A percentile compares a stretch with the other conserved stretches of the same genome.
Conservation (phyloP, 2,888 invertebrate species). For the Megastigmus dorsalis region DNA sequence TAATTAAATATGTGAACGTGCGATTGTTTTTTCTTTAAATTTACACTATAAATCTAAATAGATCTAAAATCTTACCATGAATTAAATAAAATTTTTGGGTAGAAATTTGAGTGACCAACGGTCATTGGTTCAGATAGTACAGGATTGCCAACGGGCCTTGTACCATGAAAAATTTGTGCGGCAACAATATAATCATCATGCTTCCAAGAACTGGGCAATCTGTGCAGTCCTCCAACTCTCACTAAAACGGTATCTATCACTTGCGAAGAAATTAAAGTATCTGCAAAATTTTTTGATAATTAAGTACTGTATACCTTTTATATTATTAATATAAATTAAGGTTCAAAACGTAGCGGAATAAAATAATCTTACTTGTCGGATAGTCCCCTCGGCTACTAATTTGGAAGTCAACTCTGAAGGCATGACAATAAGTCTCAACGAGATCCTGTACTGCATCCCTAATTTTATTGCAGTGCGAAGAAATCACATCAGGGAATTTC, state of each 20-base stretch:
- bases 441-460: constrained; percentile 88
- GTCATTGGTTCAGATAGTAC: constrained; percentile 83
- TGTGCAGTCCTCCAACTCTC: constrained; percentile 88
- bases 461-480: constrained; percentile 82
- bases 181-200: constrained; percentile 90
- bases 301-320: background rate
- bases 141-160: constrained; percentile 84
- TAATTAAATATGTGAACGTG: constrained; percentile 55
- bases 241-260: constrained; percentile 86
- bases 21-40: background rate
- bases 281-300: constrained; percentile 75
- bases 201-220: constrained; percentile 85
- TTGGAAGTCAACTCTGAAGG: constrained; percentile 89
- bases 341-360: background rate
- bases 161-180: constrained; percentile 93
- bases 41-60: background rate
- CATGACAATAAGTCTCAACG: constrained; percentile 89
- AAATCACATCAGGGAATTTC: constrained; percentile 78
- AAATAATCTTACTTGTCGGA: constrained; percentile 71
- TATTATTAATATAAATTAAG: constrained; percentile 20
- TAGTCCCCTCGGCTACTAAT: constrained; percentile 79
- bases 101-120: constrained; percentile 81
- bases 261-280: constrained; percentile 81
- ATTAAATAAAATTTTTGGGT: constrained; percentile 89
- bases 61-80: constrained; percentile 86